These are phyloP conservation scores for Homalodisca vitripennis DNA, from an alignment of 1,140 invertebrate genomes.

Conservation along the genomic window DNA sequence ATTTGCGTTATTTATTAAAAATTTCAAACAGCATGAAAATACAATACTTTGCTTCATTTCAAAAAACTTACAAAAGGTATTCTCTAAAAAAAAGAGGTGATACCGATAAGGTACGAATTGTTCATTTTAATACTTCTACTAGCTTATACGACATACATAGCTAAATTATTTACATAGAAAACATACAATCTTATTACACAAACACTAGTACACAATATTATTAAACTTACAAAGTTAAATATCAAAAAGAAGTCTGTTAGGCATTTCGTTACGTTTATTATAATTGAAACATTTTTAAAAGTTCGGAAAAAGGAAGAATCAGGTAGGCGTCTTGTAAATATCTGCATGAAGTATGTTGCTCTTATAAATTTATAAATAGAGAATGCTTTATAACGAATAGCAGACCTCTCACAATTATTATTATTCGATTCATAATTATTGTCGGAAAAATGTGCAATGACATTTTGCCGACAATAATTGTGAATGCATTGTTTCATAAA, in stretches of 20 bases:
- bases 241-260: neutral
- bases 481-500: too few relatives aligned
- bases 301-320: neutral
- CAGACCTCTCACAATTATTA: too few relatives aligned
- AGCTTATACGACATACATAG: neutral
- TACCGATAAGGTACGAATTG: conserved; percentile 7
- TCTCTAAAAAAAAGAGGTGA: conserved; percentile 11
- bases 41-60: conserved; percentile 3
- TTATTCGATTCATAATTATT: too few relatives aligned
- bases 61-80: conserved; percentile 17
- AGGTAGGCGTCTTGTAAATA: neutral
- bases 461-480: too few relatives aligned
- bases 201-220: conserved; percentile 1
- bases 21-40: conserved; percentile 20
- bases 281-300: neutral
- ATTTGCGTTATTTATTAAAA: neutral
- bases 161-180: neutral
- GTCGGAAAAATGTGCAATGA: too few relatives aligned
- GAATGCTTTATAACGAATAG: neutral
- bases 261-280: neutral
- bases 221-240: neutral
- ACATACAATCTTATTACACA: conserved; percentile 14
- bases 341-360: neutral
- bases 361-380: neutral
- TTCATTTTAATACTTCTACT: neutral